Evolutionary conservation across 2,797 vertebrate species (phyloP).

Genomic region (Catamblyrhynchus diadema): DNA sequence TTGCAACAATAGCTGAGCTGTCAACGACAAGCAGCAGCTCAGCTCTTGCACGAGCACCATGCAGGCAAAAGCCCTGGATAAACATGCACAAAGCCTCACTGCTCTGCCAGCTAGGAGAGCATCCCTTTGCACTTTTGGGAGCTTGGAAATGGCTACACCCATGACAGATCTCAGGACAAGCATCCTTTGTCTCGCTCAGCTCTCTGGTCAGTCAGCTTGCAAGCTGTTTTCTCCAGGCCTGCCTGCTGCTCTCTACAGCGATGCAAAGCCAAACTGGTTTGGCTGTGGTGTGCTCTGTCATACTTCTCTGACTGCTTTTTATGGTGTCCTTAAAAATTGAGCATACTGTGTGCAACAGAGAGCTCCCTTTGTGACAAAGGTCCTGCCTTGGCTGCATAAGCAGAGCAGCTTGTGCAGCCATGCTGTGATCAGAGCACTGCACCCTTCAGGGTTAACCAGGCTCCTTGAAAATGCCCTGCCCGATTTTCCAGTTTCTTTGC

Average conservation of each 20-base stretch:
- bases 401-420: neutral
- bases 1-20: constrained; percentile 51
- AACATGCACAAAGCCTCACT: neutral
- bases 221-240: neutral
- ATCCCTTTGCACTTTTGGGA: neutral
- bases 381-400: neutral
- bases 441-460: neutral
- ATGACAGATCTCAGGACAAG: neutral
- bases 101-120: neutral
- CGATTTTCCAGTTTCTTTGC: neutral
- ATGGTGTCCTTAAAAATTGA: neutral
- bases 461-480: neutral
- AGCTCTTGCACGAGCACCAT: neutral
- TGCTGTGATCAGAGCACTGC: neutral
- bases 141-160: neutral
- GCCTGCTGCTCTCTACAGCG: neutral
- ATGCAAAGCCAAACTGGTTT: neutral
- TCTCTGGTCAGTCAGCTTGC: neutral
- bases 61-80: neutral
- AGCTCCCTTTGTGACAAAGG: neutral
- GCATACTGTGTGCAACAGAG: neutral
- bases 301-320: neutral
- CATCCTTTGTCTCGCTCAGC: neutral
- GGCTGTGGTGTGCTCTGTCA: neutral
- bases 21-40: neutral